These are phyloP conservation scores for Caligus rogercresseyi DNA, from an alignment of 1,140 invertebrate genomes.

Conservation along the genomic window DNA sequence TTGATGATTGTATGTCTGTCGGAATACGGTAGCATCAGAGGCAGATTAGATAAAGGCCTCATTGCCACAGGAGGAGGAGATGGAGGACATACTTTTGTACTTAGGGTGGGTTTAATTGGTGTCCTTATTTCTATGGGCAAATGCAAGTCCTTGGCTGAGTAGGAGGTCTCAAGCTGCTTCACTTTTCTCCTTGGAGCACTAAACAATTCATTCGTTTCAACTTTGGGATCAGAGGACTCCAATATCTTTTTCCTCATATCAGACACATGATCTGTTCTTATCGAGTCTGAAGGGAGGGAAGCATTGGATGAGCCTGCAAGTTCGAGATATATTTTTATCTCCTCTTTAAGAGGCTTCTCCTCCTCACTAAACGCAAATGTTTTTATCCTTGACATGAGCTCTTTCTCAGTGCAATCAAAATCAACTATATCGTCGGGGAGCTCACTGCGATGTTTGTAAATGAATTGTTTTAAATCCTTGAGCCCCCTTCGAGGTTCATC, in stretches of 20 bases:
- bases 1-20: background rate
- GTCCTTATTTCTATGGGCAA: background rate
- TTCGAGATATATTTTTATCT: background rate
- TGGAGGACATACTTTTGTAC: background rate
- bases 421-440: background rate
- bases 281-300: background rate
- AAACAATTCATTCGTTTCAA: background rate
- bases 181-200: background rate
- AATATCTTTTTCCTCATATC: background rate
- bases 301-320: background rate
- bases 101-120: background rate
- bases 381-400: background rate
- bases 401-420: background rate
- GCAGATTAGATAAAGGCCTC: background rate
- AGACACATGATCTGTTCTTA: background rate
- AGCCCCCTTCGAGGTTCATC: background rate
- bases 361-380: background rate
- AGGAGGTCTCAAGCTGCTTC: background rate
- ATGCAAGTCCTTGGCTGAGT: background rate
- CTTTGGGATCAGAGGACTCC: background rate
- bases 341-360: background rate
- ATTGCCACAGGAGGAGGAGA: background rate
- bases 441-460: background rate
- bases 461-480: background rate
- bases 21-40: background rate